A percentile compares a stretch with the other conserved stretches of the same genome.
Conservation (phyloP, 2,888 invertebrate species). For the Eristalis arbustorum region DNA sequence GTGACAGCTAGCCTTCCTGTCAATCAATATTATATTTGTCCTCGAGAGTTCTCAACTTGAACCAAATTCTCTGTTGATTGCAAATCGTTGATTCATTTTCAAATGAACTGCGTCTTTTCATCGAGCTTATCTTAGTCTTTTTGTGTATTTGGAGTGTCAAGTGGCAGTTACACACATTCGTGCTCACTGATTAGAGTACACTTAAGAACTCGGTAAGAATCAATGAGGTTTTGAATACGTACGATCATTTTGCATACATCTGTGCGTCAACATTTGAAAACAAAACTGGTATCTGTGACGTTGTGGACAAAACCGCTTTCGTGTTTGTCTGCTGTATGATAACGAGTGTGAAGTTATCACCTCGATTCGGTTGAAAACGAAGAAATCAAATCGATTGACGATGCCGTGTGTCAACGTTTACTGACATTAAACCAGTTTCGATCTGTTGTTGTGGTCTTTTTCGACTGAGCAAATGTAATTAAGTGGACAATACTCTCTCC, state of each 20-base stretch:
- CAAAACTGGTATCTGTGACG: background rate
- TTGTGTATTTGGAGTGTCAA: background rate
- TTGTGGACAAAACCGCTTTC: background rate
- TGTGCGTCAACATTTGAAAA: too few relatives aligned
- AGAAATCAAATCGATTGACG: background rate
- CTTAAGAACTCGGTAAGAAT: conserved; percentile 15
- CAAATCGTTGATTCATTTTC: conserved; percentile 5
- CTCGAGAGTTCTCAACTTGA: conserved; percentile 1
- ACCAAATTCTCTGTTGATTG: conserved; percentile 7
- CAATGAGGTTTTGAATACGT: background rate
- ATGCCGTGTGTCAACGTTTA: background rate
- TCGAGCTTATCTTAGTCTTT: conserved; percentile 7
- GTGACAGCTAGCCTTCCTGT: background rate
- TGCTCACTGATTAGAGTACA: conserved; percentile 26
- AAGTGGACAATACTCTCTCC: background rate
- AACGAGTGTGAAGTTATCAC: background rate
- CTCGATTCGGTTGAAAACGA: background rate
- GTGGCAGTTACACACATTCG: background rate
- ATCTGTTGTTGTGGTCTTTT: background rate
- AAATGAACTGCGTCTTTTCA: background rate
- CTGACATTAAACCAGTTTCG: background rate
- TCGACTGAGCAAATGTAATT: too few relatives aligned
- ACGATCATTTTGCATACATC: too few relatives aligned
- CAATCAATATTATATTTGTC: background rate
- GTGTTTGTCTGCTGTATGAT: background rate